Base-by-base conservation (phyloP, 2,797 vertebrate genomes). In the Cheirogaleus major region DNA sequence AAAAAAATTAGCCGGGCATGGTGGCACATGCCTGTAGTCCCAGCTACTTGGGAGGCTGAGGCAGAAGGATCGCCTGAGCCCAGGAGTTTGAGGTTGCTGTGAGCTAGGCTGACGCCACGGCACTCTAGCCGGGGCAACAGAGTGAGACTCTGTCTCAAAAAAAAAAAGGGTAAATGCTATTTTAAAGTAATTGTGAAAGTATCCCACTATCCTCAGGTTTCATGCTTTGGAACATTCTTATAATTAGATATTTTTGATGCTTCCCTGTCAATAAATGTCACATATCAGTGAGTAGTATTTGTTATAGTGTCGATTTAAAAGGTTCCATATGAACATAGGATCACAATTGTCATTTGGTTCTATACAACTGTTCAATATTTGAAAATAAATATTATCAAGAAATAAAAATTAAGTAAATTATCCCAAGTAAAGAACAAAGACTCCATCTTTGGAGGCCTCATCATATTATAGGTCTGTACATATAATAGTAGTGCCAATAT, bases 381-480 rank as follows among this genome's bases (percentile, higher is more conserved):
- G 23, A 92, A 88, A 89, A 88, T 65, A 93, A 90, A 55, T 80
- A 85, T 32, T 79, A 72, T 14, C 27, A 70, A 43, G 14, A 80
- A 85, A 67, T 76, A 84, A 83, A 92, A 78, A 32, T 72, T 52
- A 91, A 95, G 27, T 87, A 69, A 76, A 76, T 80, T 92, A 94
- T 76, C 75, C 76, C 80, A 75, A 75, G 45, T 61, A 70, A 75
- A 92, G 65, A 70, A 83, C 38, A 85, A 75, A 94, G 48, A 41
- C 72, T 48, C 69, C 32, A 94, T 35, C 65, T 92, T 94, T 73
- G 75, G 72, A 80, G 38, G 89, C 14, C 32, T n/a, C 12, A 85
- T n/a, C 15, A 81, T 73, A 57, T 48, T 70, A 41, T 45, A 73
- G 32, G 11, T 73, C 43, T 89, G 22, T 67, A 81, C 25, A 23